Evolutionary conservation across 30 jellyfish, hydroid and myxozoan species (phyloP).

Genomic region (Clytia hemisphaerica): DNA sequence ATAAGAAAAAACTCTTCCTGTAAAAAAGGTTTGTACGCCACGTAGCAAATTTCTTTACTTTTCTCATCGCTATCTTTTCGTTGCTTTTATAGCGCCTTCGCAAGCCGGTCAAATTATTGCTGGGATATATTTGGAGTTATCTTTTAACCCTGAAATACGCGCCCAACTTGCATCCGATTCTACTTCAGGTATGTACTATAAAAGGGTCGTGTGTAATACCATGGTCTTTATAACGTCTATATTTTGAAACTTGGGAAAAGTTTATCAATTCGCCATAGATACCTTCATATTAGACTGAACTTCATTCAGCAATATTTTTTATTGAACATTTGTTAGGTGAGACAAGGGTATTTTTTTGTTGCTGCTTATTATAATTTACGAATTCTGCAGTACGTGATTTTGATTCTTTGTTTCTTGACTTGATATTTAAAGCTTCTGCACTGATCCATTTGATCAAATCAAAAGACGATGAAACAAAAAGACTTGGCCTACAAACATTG

Average conservation of each 20-base stretch:
- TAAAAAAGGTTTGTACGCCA: too few relatives aligned
- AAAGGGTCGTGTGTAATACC: too few relatives aligned
- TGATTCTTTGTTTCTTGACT: too few relatives aligned
- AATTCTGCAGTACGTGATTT: too few relatives aligned
- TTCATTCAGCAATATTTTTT: not conserved
- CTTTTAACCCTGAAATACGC: constrained; percentile 72
- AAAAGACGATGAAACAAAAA: constrained; percentile 62
- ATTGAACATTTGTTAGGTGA: not conserved
- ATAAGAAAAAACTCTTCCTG: too few relatives aligned
- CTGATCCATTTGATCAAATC: constrained; percentile 65
- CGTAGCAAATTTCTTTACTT: too few relatives aligned
- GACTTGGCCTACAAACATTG: constrained; percentile 79
- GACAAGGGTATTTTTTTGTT: not conserved
- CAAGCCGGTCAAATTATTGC: constrained; percentile 75
- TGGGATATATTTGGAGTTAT: constrained; percentile 75
- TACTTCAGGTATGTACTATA: constrained; percentile 47
- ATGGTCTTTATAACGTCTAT: too few relatives aligned
- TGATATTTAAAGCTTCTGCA: constrained; percentile 80
- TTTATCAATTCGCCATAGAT: not conserved
- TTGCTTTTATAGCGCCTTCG: constrained; percentile 26
- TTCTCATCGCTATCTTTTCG: too few relatives aligned
- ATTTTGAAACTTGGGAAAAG: not conserved
- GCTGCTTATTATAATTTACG: too few relatives aligned
- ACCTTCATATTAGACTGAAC: not conserved
- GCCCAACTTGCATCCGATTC: constrained; percentile 63